These are phyloP conservation scores for Masticophis lateralis DNA, from an alignment of 2,797 vertebrate species.

Conservation along the genomic window DNA sequence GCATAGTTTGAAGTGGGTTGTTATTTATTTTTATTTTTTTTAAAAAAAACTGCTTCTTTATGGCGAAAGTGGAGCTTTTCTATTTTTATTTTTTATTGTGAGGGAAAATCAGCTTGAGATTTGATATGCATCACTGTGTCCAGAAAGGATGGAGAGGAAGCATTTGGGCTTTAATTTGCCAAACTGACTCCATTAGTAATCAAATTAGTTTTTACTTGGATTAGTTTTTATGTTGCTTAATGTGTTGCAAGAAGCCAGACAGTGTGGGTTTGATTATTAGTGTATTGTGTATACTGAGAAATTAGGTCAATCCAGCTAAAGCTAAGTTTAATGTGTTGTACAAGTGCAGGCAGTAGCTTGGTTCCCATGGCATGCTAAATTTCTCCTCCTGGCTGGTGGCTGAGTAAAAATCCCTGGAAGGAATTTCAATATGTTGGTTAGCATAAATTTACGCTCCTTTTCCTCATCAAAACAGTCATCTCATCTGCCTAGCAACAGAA, in stretches of 20 bases:
- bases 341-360: background rate
- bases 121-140: background rate
- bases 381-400: background rate
- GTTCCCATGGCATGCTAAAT: background rate
- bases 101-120: background rate
- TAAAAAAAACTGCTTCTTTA: background rate
- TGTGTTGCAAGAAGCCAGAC: background rate
- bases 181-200: background rate
- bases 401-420: background rate
- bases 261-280: background rate
- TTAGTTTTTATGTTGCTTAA: background rate
- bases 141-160: background rate
- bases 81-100: background rate
- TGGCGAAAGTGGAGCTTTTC: background rate
- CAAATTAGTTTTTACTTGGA: background rate
- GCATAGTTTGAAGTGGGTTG: constrained; percentile 18
- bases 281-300: background rate
- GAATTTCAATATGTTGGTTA: background rate
- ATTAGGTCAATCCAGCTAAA: background rate
- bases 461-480: background rate
- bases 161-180: background rate
- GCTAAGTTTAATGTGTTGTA: background rate
- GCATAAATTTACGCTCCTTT: background rate
- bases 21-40: background rate
- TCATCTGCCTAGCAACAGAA: background rate